Conservation (phyloP, 2,797 vertebrate genomes). For the Garrulus glandarius region DNA sequence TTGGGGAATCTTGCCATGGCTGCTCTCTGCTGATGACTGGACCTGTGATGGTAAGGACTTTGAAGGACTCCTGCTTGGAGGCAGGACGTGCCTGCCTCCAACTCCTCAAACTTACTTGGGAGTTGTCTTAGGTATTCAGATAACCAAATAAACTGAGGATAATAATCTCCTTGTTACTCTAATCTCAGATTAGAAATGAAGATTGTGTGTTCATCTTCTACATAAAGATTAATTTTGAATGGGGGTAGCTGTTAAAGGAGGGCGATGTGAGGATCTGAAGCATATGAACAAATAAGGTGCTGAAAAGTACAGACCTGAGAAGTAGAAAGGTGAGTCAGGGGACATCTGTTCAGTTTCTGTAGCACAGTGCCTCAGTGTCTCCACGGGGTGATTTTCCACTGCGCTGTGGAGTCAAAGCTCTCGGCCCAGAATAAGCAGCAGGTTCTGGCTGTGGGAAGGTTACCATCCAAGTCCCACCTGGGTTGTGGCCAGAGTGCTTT, state of each 20-base stretch:
- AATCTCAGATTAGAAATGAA: neutral
- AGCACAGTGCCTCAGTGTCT: neutral
- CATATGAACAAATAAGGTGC: neutral
- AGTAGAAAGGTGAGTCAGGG: neutral
- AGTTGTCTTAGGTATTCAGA: neutral
- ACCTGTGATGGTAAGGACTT: conserved; percentile 88
- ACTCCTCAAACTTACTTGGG: neutral
- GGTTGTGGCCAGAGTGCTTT: neutral
- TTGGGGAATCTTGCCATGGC: conserved; percentile 92
- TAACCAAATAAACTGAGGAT: neutral
- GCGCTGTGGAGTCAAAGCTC: neutral
- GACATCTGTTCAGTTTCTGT: neutral
- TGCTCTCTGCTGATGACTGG: conserved; percentile 96
- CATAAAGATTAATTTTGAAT: neutral
- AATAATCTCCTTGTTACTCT: neutral
- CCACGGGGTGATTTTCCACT: neutral
- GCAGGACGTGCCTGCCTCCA: neutral
- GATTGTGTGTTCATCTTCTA: neutral
- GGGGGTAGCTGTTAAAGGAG: neutral
- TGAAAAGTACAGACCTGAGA: neutral
- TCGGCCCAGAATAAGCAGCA: neutral
- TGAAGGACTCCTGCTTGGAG: neutral
- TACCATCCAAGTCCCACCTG: neutral
- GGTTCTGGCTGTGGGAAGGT: neutral
- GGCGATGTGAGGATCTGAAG: neutral